Evolutionary conservation across 30 jellyfish, hydroid and myxozoan species (phyloP).

Genomic region (Cassiopea andromeda): DNA sequence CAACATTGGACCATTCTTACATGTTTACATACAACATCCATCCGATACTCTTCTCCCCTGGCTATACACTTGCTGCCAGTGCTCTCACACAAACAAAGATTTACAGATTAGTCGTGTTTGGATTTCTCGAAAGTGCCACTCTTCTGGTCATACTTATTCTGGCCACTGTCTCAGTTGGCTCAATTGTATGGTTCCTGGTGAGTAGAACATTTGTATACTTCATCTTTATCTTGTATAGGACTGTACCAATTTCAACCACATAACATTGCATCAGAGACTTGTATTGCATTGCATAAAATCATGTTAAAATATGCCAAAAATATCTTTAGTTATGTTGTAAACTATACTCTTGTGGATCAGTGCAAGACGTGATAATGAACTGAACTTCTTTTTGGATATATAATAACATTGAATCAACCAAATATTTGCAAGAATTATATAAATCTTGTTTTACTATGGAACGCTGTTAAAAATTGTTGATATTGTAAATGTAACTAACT

Average conservation of each 20-base stretch:
- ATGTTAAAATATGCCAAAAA: background rate
- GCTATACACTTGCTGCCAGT: constrained; percentile 30
- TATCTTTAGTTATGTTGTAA: too few species aligned
- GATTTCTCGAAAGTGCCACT: constrained; percentile 34
- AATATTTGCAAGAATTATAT: too few species aligned
- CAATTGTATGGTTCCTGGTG: constrained; percentile 53
- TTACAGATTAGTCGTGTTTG: constrained; percentile 49
- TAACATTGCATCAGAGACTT: background rate
- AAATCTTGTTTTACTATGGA: too few species aligned
- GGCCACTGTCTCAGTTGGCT: constrained; percentile 1
- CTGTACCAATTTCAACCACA: background rate
- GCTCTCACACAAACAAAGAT: constrained; percentile 21
- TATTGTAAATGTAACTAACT: too few species aligned
- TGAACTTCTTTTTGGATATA: too few species aligned
- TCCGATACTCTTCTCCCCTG: constrained; percentile 21
- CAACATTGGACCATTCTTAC: background rate
- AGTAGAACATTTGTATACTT: background rate
- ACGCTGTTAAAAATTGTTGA: too few species aligned
- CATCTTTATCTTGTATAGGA: background rate
- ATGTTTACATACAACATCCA: background rate
- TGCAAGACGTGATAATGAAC: too few species aligned
- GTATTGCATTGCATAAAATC: background rate
- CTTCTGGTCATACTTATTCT: constrained; percentile 9
- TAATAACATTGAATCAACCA: too few species aligned
- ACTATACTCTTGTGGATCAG: too few species aligned